Conservation (phyloP, 2,888 invertebrate genomes). For the Leptinotarsa rubiginosa region DNA sequence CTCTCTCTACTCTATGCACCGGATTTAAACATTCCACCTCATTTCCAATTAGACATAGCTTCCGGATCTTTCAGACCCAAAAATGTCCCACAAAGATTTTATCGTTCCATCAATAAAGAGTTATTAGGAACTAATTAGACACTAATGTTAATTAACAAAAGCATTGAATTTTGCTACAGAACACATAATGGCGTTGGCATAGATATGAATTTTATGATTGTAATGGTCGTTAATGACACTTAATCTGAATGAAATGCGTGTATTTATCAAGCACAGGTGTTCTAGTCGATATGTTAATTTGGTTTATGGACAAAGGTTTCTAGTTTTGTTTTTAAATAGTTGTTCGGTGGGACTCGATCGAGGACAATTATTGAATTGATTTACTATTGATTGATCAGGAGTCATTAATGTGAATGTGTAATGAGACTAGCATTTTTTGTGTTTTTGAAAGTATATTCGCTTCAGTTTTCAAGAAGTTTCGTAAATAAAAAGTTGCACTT, state of each 20-base stretch:
- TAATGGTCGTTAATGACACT: slow-evolving; percentile 37
- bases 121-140: neutral
- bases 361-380: slow-evolving; percentile 25
- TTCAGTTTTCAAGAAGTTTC: too few relatives aligned
- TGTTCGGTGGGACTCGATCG: slow-evolving; percentile 27
- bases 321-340: slow-evolving; percentile 14
- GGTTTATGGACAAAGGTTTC: slow-evolving; percentile 42
- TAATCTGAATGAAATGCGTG: slow-evolving; percentile 46
- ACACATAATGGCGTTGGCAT: slow-evolving; percentile 33
- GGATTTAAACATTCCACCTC: too few relatives aligned
- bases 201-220: slow-evolving; percentile 34
- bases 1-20: too few relatives aligned
- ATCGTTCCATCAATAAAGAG: neutral
- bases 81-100: neutral
- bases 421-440: slow-evolving; percentile 8
- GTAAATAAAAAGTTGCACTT: too few relatives aligned
- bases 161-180: slow-evolving; percentile 2
- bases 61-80: neutral
- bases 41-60: neutral
- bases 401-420: slow-evolving; percentile 11
- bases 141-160: slow-evolving; percentile 14
- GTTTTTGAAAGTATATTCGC: neutral
- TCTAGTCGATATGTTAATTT: slow-evolving; percentile 51
- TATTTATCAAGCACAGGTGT: slow-evolving; percentile 52
- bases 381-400: slow-evolving; percentile 10